A percentile compares a stretch with the other conserved stretches of the same genome.
These are phyloP conservation scores for Oncorhynchus nerka DNA, from an alignment of 2,113 vertebrate species.

Conservation along the genomic window DNA sequence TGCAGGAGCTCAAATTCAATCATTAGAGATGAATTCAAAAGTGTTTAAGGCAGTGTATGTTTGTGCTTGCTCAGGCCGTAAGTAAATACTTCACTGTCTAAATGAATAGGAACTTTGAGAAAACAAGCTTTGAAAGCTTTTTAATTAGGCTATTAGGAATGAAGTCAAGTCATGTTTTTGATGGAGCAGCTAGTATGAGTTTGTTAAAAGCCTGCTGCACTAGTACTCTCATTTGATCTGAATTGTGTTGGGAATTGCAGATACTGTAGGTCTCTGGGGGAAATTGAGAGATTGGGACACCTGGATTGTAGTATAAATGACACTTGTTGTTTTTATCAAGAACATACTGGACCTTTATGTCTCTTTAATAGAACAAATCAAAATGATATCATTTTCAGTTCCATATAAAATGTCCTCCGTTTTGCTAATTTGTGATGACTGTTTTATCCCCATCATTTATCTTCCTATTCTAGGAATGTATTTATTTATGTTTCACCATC, in stretches of 20 bases:
- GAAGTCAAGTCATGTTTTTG: conserved; percentile 57
- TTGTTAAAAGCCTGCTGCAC: conserved; percentile 65
- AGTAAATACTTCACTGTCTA: conserved; percentile 57
- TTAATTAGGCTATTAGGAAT: conserved; percentile 70
- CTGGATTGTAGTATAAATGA: conserved; percentile 8
- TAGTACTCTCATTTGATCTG: neutral
- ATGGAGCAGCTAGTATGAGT: conserved; percentile 25
- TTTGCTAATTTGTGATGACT: neutral
- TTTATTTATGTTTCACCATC: neutral
- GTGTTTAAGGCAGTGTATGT: conserved; percentile 32
- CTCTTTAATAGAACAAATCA: conserved; percentile 8
- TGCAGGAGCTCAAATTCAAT: conserved; percentile 55
- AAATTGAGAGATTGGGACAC: conserved; percentile 5
- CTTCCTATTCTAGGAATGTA: neutral
- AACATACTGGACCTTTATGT: neutral
- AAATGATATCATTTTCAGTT: conserved; percentile 22
- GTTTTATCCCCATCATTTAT: too few species aligned
- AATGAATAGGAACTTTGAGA: conserved; percentile 58
- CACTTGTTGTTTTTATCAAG: neutral
- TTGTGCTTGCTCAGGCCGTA: conserved; percentile 35
- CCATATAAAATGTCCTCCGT: neutral
- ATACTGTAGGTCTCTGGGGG: neutral
- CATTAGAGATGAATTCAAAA: conserved; percentile 57
- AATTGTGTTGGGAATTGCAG: conserved; percentile 19
- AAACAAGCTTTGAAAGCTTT: conserved; percentile 79